Base-by-base conservation (phyloP, 2,113 vertebrate species). In the Phoxinus phoxinus region DNA sequence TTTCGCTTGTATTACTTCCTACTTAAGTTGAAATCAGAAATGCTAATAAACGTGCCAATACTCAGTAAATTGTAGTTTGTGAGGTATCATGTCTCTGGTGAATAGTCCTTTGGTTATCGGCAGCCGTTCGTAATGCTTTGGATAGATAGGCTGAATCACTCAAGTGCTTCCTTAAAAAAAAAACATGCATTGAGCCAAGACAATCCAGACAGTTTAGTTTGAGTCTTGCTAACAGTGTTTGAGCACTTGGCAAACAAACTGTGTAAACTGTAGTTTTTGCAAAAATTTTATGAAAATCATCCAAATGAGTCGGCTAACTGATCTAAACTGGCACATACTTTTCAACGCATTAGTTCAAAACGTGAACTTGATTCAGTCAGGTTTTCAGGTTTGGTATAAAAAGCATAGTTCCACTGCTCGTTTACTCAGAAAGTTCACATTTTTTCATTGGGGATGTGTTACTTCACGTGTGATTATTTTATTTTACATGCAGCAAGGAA, bases 401-500 rank as follows among this genome's bases (percentile, higher is more conserved):
- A 46, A 12, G 32, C 37, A 15, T 25, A 17, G 30, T 11, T 30
- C 7, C 23, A 19, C 21, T 81, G 17, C 51, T 23, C 12, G 19
- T 32, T 77, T 35, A 27, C n/a, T 46, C 2, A 51, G 8, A 15
- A 27, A 19, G 2, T 59, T 8, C 25, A 71, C 19, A 35, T 84
- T 61, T 84, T 61, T 84, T 65, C 12, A 77, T 15, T 80, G 11
- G 30, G 48, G 6, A 84, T 76, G 53, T 89, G 59, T 85, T 87
- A 81, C 79, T 85, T 93, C 78, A 90, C 65, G 81, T 94, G 87
- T 92, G 86, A 89, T 91, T 88, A 93, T 94, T 91, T 93, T 95
- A 95, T 96, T 97, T 97, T 95, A 96, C 97, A 98, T 94, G 98
- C 98, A 99, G 98, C 98, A 96, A 99, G 98, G 97, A 99, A 98